These are phyloP conservation scores for Sesia bembeciformis DNA, from an alignment of 2,888 invertebrate genomes.

Conservation along the genomic window DNA sequence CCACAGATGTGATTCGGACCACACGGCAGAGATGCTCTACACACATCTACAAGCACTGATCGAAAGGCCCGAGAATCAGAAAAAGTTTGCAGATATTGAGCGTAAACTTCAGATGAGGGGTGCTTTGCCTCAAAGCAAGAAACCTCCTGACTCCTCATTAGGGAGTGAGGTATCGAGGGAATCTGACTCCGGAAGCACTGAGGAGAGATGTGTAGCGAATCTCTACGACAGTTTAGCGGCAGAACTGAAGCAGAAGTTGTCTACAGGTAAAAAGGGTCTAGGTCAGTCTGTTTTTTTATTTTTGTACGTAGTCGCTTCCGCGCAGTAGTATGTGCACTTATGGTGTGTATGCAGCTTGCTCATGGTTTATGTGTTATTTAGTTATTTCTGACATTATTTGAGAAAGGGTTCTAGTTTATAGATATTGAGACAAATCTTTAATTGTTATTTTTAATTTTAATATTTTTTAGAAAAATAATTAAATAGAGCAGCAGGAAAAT, in stretches of 20 bases:
- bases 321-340: conserved; percentile 11
- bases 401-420: too few species aligned
- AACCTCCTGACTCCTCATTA: conserved; percentile 81
- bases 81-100: conserved; percentile 89
- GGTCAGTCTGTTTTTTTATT: conserved; percentile 46
- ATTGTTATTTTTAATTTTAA: too few species aligned
- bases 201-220: conserved; percentile 81
- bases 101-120: conserved; percentile 68
- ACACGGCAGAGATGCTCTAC: conserved; percentile 91
- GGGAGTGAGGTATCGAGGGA: conserved; percentile 84
- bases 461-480: too few species aligned
- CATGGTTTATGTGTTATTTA: conserved; percentile 4
- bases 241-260: conserved; percentile 82
- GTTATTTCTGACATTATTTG: background rate
- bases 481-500: too few species aligned
- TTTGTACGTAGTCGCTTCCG: conserved; percentile 14
- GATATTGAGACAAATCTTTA: too few species aligned
- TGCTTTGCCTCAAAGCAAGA: conserved; percentile 75
- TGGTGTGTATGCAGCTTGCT: background rate
- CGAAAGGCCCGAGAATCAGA: conserved; percentile 88
- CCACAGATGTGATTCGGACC: conserved; percentile 87
- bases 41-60: conserved; percentile 88
- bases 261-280: conserved; percentile 71
- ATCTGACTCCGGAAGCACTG: conserved; percentile 80
- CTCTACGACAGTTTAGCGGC: conserved; percentile 94